phyloP scores from a whole-genome alignment of 1,140 invertebrate species.

The Harlomillsia oculata region DNA sequence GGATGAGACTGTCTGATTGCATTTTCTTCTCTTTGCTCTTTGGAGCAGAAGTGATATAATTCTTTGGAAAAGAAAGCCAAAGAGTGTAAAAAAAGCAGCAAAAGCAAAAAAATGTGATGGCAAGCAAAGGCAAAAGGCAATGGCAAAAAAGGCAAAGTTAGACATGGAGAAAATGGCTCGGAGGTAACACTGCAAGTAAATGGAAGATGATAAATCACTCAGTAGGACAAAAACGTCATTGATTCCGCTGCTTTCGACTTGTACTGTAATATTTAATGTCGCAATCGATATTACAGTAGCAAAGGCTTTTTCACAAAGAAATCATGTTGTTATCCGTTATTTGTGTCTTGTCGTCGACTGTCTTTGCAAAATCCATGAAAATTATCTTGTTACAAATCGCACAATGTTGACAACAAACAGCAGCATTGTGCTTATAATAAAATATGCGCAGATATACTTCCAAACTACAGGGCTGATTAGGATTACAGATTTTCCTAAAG shows the following conservation, averaged over 20 bases:
- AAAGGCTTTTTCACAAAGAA: no score
- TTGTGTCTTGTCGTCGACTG: no score
- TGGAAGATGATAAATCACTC: slow-evolving; percentile 30
- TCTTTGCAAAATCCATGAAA: no score
- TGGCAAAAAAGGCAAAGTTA: not conserved
- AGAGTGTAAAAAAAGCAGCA: slow-evolving; percentile 1
- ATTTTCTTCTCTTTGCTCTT: slow-evolving; percentile 26
- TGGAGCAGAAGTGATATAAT: slow-evolving; percentile 25
- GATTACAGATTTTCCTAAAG: no score
- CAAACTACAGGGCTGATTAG: no score
- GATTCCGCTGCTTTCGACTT: no score
- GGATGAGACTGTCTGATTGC: slow-evolving; percentile 22
- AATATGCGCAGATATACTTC: no score
- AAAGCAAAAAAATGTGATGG: not conserved
- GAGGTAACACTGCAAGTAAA: slow-evolving; percentile 25
- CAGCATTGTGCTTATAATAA: no score
- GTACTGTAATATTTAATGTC: slow-evolving; percentile 27
- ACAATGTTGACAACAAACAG: no score
- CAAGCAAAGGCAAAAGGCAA: no score
- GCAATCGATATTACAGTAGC: slow-evolving; percentile 18
- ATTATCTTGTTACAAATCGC: no score
- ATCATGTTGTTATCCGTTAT: no score
- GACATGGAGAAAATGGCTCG: slow-evolving; percentile 10
- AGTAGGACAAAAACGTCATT: slow-evolving; percentile 22
- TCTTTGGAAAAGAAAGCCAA: slow-evolving; percentile 11